A percentile compares a stretch with the other conserved stretches of the same genome.
Conservation (phyloP, 30 jellyfish, hydroid and myxozoan genomes). For the Aurelia coerulea region DNA sequence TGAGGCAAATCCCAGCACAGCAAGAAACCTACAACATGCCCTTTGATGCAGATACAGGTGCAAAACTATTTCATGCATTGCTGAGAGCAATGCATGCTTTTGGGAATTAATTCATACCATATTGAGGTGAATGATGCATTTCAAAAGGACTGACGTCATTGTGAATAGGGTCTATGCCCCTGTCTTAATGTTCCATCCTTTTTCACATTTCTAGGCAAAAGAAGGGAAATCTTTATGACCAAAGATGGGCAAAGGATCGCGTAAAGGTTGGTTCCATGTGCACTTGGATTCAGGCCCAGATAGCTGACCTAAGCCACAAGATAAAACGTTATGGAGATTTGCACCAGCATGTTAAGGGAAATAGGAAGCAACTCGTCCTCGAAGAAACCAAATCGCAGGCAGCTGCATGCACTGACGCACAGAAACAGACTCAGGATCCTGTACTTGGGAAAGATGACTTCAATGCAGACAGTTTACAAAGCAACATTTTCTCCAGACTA, state of each 20-base stretch:
- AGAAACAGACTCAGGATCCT: constrained; percentile 30
- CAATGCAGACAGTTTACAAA: constrained; percentile 45
- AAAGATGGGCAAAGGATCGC: constrained; percentile 69
- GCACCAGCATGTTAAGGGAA: constrained; percentile 40
- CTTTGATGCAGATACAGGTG: too few relatives aligned
- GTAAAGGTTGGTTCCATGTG: constrained; percentile 78
- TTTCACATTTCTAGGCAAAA: constrained; percentile 9
- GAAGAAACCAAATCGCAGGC: constrained; percentile 28
- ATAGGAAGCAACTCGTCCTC: constrained; percentile 42
- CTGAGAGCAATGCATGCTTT: too few relatives aligned
- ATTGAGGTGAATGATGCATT: too few relatives aligned
- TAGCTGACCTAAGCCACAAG: constrained; percentile 83
- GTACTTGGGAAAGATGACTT: constrained; percentile 33
- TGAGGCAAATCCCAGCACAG: too few relatives aligned
- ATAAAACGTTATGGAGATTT: constrained; percentile 74
- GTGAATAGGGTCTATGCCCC: too few relatives aligned
- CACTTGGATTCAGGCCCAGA: constrained; percentile 84
- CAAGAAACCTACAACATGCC: too few relatives aligned
- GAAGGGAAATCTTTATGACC: constrained; percentile 8
- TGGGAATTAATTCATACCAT: too few relatives aligned
- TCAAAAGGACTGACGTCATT: too few relatives aligned
- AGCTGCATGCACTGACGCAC: not conserved
- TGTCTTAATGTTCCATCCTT: too few relatives aligned
- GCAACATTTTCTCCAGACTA: constrained; percentile 45
- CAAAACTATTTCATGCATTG: too few relatives aligned